Conservation (phyloP, 2,113 vertebrate species). For the Cranoglanis bouderius region DNA sequence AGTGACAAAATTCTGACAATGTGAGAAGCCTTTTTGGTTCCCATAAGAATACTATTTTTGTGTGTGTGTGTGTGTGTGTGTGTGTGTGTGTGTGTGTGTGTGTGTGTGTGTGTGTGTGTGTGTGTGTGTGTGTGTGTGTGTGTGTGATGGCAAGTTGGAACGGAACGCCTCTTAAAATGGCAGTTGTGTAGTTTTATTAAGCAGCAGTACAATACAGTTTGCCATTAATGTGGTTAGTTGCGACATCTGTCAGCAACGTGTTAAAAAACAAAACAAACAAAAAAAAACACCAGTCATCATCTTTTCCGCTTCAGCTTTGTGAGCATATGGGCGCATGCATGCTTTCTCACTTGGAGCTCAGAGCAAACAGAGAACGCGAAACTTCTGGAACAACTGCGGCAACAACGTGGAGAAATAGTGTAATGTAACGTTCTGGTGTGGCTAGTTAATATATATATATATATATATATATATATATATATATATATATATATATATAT, state of each 20-base stretch:
- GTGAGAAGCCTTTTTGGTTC: background rate
- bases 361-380: no score
- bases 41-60: background rate
- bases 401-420: background rate
- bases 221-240: background rate
- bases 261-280: background rate
- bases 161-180: no score
- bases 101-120: background rate
- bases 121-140: background rate
- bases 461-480: no score
- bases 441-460: no score
- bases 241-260: background rate
- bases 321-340: background rate
- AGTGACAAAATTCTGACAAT: background rate
- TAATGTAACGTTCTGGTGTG: background rate
- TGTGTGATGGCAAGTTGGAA: no score
- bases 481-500: no score
- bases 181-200: background rate
- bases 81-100: no score
- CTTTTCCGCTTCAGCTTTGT: background rate
- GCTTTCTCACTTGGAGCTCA: background rate
- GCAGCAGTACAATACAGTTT: background rate
- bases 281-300: background rate
- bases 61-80: background rate
- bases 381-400: no score